These are phyloP conservation scores for Corythaeola cristata DNA, from an alignment of 2,113 vertebrate genomes.

Conservation along the genomic window DNA sequence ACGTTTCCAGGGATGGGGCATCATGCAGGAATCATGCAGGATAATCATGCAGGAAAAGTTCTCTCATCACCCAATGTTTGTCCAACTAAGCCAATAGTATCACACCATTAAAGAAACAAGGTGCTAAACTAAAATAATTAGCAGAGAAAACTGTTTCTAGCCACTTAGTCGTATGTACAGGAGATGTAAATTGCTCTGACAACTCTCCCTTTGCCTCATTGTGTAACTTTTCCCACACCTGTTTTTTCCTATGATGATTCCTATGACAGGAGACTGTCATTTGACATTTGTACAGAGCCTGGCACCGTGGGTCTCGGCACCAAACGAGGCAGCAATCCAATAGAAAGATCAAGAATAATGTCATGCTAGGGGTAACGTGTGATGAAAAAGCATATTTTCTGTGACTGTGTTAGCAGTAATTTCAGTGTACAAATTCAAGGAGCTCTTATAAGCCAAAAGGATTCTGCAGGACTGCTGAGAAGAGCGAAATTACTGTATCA, in stretches of 20 bases:
- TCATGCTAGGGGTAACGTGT: accelerated
- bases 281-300: neutral
- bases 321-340: neutral
- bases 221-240: neutral
- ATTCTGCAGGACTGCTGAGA: neutral
- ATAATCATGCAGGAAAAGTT: neutral
- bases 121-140: neutral
- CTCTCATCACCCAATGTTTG: neutral
- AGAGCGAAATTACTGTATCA: neutral
- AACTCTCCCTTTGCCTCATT: neutral
- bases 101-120: neutral
- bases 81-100: neutral
- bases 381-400: neutral
- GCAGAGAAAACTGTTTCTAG: neutral
- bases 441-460: neutral
- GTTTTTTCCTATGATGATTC: neutral
- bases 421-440: neutral
- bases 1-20: too few species aligned
- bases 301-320: neutral
- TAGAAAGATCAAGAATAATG: neutral
- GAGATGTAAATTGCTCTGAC: neutral
- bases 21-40: too few species aligned
- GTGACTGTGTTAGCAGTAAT: neutral
- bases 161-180: neutral
- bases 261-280: neutral